Conservation (phyloP, 2,113 vertebrate genomes). For the Myotis brandtii region DNA sequence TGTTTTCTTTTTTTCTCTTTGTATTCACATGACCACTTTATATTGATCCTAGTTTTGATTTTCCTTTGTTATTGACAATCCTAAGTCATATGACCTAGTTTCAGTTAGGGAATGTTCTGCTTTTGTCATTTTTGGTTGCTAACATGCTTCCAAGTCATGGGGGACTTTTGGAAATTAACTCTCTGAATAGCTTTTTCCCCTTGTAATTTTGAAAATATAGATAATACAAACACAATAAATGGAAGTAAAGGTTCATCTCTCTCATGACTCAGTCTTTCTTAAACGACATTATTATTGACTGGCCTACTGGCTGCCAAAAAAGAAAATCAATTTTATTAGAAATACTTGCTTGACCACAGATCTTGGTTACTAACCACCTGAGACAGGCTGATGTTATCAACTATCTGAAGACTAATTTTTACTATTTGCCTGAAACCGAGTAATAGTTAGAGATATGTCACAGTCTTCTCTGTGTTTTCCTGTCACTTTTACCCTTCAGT, state of each 20-base stretch:
- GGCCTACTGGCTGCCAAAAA: constrained; percentile 90
- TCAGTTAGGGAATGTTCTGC: background rate
- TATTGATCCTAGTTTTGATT: background rate
- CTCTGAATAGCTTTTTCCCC: constrained; percentile 26
- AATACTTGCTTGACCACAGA: constrained; percentile 85
- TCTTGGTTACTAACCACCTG: constrained; percentile 83
- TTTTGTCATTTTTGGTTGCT: constrained; percentile 53
- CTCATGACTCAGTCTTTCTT: constrained; percentile 88
- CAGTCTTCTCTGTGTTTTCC: constrained; percentile 77
- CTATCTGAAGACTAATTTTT: constrained; percentile 86
- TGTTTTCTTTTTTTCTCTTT: background rate
- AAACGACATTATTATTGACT: constrained; percentile 93
- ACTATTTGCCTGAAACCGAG: constrained; percentile 85
- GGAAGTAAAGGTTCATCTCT: constrained; percentile 86
- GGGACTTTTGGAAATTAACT: constrained; percentile 40
- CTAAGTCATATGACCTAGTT: background rate
- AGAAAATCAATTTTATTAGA: constrained; percentile 90
- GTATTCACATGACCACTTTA: background rate
- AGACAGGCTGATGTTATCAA: constrained; percentile 88
- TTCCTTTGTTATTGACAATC: constrained; percentile 13
- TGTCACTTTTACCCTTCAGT: constrained; percentile 72
- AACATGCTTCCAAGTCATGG: constrained; percentile 58
- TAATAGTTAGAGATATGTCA: constrained; percentile 80
- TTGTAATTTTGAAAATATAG: constrained; percentile 86
- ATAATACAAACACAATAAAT: constrained; percentile 91